Evolutionary conservation across 2,113 vertebrate species (phyloP).

Genomic region (Malurus melanocephalus): DNA sequence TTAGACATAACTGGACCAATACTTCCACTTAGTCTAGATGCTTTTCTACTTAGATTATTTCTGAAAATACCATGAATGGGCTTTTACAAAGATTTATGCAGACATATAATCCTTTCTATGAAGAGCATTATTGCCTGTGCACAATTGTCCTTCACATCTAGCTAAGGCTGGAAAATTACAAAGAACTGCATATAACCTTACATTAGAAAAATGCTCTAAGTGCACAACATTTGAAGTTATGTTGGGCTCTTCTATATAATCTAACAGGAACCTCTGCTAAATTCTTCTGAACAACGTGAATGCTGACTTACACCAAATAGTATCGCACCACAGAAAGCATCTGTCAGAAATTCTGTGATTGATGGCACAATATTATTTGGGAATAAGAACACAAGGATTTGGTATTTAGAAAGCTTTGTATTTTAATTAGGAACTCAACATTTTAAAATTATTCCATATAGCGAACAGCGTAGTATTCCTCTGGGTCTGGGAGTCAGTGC

Average conservation of each 20-base stretch:
- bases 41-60: constrained; percentile 39
- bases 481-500: background rate
- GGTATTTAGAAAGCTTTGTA: background rate
- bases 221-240: background rate
- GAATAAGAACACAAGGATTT: background rate
- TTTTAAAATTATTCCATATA: background rate
- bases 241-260: background rate
- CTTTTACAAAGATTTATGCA: constrained; percentile 43
- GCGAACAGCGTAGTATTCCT: background rate
- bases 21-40: constrained; percentile 25
- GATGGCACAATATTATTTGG: background rate
- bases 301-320: background rate
- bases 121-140: background rate
- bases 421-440: background rate
- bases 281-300: background rate
- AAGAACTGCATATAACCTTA: background rate
- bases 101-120: constrained; percentile 3
- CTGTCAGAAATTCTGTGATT: background rate
- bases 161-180: background rate
- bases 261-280: background rate
- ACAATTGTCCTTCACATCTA: background rate
- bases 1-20: constrained; percentile 39
- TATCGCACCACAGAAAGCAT: background rate
- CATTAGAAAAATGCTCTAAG: background rate
- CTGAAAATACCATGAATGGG: constrained; percentile 35